Evolutionary conservation across 2,888 invertebrate species (phyloP), one percentile per base, ranked within the genome.

Genomic region (Cataglyphis cursor): DNA sequence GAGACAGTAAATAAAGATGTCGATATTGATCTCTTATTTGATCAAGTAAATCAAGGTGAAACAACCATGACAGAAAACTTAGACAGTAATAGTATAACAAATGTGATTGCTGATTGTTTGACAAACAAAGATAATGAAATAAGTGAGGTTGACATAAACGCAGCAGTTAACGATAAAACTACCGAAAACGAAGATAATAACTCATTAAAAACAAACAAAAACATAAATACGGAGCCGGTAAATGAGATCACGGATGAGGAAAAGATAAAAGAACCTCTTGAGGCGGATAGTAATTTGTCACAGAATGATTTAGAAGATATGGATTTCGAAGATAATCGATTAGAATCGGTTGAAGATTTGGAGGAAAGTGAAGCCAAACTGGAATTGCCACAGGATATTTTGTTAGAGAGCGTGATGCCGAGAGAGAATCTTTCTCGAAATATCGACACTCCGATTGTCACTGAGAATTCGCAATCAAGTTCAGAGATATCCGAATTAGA

Each of bases 401-500:
- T 92, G 3, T 44, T 89, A 21, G 86, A 85, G 24, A 80, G 80
- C 6, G 86, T 84, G 6, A 87, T 88, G 70, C 76, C 84, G 18
- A 74, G 82, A 51, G 89, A 90, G 72, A 83, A 78, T 59, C 74
- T 90, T 24, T 84, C 82, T 57, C 74, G 28, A 31, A 35, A 28
- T 24, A 12, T 35, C 8, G 90, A 89, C 15, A 83, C 84, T 12
- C 80, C 87, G 10, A 54, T 81, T 4, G 87, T 85, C 9, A 85
- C 88, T 9, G 92, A 91, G 64, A 89, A 85, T 10, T 90, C 88
- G 8, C 87, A 90, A 24, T 84, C 90, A 0, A 93, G 88, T 38
- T 88, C 92, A 35, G 94, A 94, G 62, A 93, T 93, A 75, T 93
- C 93, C 4, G 94, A 95, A 74, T 86, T 94, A 12, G 94, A 94